A percentile compares a stretch with the other conserved stretches of the same genome.
Conservation (phyloP, 2,113 vertebrate genomes). For the mouse (Mus musculus) region GRCm39 chr5:41911501-41912000, state of each 20-base stretch:
- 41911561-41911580: rapidly evolving
- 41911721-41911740: background rate
- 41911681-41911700: rapidly evolving
- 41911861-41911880: background rate
- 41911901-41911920: rapidly evolving
- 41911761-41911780: rapidly evolving
- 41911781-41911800: background rate
- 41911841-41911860: background rate
- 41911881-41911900: too few relatives aligned
- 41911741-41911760: rapidly evolving
- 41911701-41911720: background rate
- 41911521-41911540: background rate
- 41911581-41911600: rapidly evolving
- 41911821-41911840: background rate
- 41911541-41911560: background rate
- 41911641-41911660: background rate
- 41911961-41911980: rapidly evolving
- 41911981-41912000: rapidly evolving
- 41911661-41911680: background rate
- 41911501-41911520: background rate
- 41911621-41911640: background rate
- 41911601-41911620: background rate
- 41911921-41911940: background rate
- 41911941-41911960: background rate
- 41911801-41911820: rapidly evolving